These are phyloP conservation scores for Apis florea DNA, from an alignment of 1,140 invertebrate species.

Conservation along the genomic window DNA sequence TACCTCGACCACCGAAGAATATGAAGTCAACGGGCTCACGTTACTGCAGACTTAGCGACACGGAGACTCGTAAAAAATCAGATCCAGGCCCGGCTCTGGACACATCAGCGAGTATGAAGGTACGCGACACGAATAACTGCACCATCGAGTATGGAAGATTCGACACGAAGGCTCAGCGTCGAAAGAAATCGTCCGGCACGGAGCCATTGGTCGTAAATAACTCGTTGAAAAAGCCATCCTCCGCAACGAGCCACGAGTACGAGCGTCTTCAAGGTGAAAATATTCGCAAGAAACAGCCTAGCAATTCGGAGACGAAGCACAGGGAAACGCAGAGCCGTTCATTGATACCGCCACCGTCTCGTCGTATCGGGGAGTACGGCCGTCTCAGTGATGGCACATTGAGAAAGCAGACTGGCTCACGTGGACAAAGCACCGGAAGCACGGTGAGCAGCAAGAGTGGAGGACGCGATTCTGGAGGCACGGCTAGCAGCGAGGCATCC, in stretches of 20 bases:
- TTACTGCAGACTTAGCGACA: conserved; percentile 82
- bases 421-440: conserved; percentile 78
- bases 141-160: conserved; percentile 76
- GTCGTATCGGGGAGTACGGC: conserved; percentile 82
- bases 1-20: conserved; percentile 84
- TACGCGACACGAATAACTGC: conserved; percentile 72
- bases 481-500: conserved; percentile 81
- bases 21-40: conserved; percentile 81
- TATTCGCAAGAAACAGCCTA: conserved; percentile 70
- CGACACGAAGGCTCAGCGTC: conserved; percentile 73
- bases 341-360: conserved; percentile 82
- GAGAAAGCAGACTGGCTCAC: conserved; percentile 73
- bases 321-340: conserved; percentile 82
- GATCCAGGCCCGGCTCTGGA: conserved; percentile 73
- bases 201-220: conserved; percentile 70
- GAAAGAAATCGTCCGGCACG: conserved; percentile 82
- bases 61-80: conserved; percentile 80
- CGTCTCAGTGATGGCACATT: conserved; percentile 80
- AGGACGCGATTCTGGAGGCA: conserved; percentile 81
- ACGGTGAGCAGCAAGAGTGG: conserved; percentile 79
- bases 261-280: conserved; percentile 70
- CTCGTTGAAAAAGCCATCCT: conserved; percentile 68
- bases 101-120: conserved; percentile 35
- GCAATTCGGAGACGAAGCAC: conserved; percentile 70
- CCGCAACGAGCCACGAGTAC: conserved; percentile 62